Base-by-base conservation (phyloP, 2,113 vertebrate genomes). In the Centropristis striata region DNA sequence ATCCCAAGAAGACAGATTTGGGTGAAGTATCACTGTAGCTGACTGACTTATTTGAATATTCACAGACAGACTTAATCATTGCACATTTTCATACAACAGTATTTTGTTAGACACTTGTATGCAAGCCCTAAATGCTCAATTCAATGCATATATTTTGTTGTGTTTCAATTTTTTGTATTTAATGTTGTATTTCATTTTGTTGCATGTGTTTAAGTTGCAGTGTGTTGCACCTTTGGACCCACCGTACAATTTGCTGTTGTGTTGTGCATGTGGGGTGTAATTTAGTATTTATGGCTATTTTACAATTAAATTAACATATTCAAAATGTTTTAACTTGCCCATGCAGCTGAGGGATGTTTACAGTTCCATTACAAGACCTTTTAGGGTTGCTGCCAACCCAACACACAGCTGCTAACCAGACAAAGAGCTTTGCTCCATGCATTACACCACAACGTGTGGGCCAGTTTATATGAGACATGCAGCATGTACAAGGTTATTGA, bases 261-360 rank as follows among this genome's bases (percentile, higher is more conserved):
- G 8, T 65, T 76, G 42, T 20, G 20, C 28, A 9, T 63, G 20
- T 73, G 4, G 27, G 28, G 12, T 37, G 32, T 53, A 36, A 51
- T 51, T 55, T 8, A 28, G 36, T 78, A 23, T 39, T 74, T 18
- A 39, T 46, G 32, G 28, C 4, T 46, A 57, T 63, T 84, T 68
- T 44, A 70, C 28, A 70, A 50, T 80, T 7, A 78, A 78, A 55
- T 5, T 12, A 86, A 83, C 42, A 55, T 47, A 65, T 36, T 42
- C 39, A 41, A 61, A 41, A 6, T 51, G 73, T 78, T 32, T 37
- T 73, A 80, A 70, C 23, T 47, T 49, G 71, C 61, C 41, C 81
- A 81, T 86, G 80, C 80, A 82, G 55, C n/a, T 71, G 63, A 66
- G 49, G 16, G 20, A 71, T 67, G 18, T 66, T 60, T 47, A 77